A percentile compares a stretch with the other conserved stretches of the same genome.
phyloP scores from a whole-genome alignment of 2,797 vertebrate genomes.

The Acrossocheilus wenchowensis region DNA sequence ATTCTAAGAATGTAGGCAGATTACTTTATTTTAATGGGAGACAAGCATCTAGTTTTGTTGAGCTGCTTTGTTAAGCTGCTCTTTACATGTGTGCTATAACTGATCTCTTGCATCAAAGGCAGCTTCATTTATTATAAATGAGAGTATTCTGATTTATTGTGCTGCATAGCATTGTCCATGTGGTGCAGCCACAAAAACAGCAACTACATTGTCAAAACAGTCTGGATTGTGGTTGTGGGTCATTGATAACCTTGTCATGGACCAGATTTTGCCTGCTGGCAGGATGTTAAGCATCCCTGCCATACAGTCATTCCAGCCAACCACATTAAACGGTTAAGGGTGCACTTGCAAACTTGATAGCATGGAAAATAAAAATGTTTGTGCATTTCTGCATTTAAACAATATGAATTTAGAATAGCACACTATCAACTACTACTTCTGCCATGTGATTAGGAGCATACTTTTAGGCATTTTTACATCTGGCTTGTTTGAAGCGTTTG shows the following conservation, averaged over 20 bases:
- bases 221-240: neutral
- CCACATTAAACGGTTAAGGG: neutral
- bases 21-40: slow-evolving; percentile 5
- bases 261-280: slow-evolving; percentile 2
- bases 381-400: neutral
- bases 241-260: neutral
- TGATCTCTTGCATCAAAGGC: neutral
- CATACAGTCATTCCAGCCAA: neutral
- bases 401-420: neutral
- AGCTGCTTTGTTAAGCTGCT: neutral
- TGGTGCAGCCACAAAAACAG: slow-evolving; percentile 1
- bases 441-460: neutral
- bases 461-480: neutral
- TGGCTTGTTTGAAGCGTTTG: neutral
- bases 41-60: neutral
- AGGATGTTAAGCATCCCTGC: neutral
- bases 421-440: neutral
- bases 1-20: neutral
- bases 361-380: neutral
- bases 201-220: slow-evolving; percentile 4
- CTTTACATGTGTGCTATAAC: too few relatives aligned
- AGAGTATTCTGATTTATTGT: neutral
- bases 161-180: neutral
- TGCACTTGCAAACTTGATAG: too few relatives aligned
- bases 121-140: slow-evolving; percentile 3